Conservation (phyloP, 2,888 invertebrate genomes). For the Didymodactylos carnosus region DNA sequence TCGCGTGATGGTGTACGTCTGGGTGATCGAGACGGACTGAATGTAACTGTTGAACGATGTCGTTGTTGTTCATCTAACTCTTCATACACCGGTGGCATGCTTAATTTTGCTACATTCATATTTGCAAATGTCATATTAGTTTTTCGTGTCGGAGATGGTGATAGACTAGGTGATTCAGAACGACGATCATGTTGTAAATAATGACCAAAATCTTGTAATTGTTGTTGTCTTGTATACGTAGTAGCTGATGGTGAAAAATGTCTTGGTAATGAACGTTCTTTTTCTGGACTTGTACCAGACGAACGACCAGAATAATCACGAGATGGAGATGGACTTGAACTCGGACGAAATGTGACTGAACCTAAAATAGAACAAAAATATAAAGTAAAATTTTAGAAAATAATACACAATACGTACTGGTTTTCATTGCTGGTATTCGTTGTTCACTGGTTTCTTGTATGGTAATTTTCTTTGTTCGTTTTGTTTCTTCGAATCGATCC, state of each 20-base stretch:
- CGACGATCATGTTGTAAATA: not conserved
- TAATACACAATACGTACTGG: not conserved
- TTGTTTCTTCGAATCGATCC: not conserved
- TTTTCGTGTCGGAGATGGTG: not conserved
- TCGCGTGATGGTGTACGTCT: not conserved
- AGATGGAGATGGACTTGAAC: not conserved
- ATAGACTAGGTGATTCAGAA: not conserved
- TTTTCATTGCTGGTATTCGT: not conserved
- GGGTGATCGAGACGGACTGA: not conserved
- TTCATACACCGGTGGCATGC: not conserved
- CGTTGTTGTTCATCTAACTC: not conserved
- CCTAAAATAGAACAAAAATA: not conserved
- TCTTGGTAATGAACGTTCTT: not conserved
- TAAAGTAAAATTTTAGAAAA: not conserved
- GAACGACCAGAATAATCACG: not conserved
- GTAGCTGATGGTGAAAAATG: not conserved
- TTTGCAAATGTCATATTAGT: not conserved
- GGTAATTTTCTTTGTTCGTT: not conserved
- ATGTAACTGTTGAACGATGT: not conserved
- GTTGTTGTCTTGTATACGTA: not conserved
- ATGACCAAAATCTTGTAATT: not conserved
- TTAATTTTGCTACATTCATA: not conserved
- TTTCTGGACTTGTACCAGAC: not conserved
- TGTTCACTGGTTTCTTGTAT: not conserved
- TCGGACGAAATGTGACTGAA: not conserved